Conservation (phyloP, 2,797 vertebrate species). For the Arctocebus calabarensis region DNA sequence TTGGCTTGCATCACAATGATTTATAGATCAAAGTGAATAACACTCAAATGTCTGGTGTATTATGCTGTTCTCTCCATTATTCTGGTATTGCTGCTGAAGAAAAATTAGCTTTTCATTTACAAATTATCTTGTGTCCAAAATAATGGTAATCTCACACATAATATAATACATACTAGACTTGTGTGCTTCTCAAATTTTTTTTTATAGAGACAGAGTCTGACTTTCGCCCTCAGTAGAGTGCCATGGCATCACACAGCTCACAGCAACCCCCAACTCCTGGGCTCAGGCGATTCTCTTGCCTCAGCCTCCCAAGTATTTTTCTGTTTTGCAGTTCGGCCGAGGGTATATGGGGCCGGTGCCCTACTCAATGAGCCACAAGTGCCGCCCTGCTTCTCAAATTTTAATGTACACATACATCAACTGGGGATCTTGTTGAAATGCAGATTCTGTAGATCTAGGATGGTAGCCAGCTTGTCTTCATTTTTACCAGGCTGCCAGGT, state of each 20-base stretch:
- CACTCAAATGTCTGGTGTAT: not conserved
- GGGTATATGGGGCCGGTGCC: too few species aligned
- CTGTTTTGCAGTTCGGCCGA: too few species aligned
- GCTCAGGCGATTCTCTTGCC: too few species aligned
- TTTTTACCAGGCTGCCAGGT: slow-evolving; percentile 1
- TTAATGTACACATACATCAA: not conserved
- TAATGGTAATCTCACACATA: slow-evolving; percentile 33
- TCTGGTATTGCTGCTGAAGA: slow-evolving; percentile 41
- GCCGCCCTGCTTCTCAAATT: slow-evolving; percentile 1
- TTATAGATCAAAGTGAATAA: slow-evolving; percentile 47
- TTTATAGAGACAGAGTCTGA: too few species aligned
- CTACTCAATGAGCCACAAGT: too few species aligned
- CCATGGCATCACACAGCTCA: too few species aligned
- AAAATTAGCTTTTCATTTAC: slow-evolving; percentile 48
- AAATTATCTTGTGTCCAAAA: slow-evolving; percentile 37
- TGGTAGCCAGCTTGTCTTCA: not conserved
- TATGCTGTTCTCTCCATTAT: slow-evolving; percentile 10
- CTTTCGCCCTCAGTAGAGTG: too few species aligned
- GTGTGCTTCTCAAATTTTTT: too few species aligned
- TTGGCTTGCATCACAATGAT: slow-evolving; percentile 10
- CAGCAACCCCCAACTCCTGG: too few species aligned
- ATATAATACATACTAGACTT: not conserved
- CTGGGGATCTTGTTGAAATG: slow-evolving; percentile 5
- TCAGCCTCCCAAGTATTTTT: too few species aligned
- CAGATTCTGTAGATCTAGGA: not conserved